These are phyloP conservation scores for Megamerina dolium DNA, from an alignment of 2,888 invertebrate genomes.

Conservation along the genomic window DNA sequence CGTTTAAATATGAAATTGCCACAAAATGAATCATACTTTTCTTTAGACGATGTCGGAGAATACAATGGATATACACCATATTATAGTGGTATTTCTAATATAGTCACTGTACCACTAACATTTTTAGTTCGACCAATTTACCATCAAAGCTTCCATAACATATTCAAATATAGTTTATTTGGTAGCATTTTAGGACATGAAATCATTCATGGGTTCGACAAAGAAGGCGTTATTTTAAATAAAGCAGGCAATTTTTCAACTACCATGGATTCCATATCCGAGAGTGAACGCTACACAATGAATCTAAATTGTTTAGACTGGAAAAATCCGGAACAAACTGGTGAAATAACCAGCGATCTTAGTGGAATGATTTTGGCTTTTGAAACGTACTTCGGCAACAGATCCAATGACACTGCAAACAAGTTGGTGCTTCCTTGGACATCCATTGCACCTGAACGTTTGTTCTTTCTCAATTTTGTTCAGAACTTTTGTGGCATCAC, in stretches of 20 bases:
- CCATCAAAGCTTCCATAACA: constrained; percentile 13
- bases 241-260: constrained; percentile 10
- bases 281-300: constrained; percentile 11
- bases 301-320: constrained; percentile 17
- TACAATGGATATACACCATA: constrained; percentile 22
- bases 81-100: constrained; percentile 18
- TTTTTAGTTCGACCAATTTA: constrained; percentile 23
- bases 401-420: neutral
- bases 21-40: constrained; percentile 7
- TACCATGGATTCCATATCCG: constrained; percentile 7
- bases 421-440: no score
- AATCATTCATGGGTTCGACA: constrained; percentile 25
- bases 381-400: constrained; percentile 21
- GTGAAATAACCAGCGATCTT: no score
- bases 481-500: constrained; percentile 23
- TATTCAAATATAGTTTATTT: constrained; percentile 25
- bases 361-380: constrained; percentile 24
- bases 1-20: no score
- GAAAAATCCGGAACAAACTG: constrained; percentile 17
- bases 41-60: constrained; percentile 12
- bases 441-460: no score
- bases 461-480: no score
- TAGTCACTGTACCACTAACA: constrained; percentile 20
- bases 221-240: constrained; percentile 17
- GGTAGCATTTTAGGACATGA: constrained; percentile 24